A percentile compares a stretch with the other conserved stretches of the same genome.
Conservation (phyloP, 2,797 vertebrate genomes). For the Ispidina picta region DNA sequence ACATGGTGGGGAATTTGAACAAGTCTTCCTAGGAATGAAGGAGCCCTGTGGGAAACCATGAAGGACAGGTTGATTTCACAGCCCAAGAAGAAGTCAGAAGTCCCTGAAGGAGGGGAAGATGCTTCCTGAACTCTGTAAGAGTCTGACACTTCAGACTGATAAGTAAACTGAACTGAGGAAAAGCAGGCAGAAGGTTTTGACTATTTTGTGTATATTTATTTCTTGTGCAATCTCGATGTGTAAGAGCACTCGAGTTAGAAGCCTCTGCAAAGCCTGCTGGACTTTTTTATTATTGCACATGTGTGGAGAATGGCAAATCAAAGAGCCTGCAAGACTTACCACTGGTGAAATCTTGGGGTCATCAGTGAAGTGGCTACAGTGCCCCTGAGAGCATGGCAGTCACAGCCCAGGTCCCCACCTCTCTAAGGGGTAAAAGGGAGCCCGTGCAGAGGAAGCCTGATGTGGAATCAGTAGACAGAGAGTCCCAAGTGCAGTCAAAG, state of each 20-base stretch:
- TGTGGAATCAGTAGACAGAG: not conserved
- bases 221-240: not conserved
- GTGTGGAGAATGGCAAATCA: not conserved
- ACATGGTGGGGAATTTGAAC: rapidly evolving
- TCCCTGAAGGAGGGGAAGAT: not conserved
- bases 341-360: not conserved
- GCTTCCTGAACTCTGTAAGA: not conserved
- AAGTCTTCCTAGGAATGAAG: not conserved
- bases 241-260: not conserved
- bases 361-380: not conserved
- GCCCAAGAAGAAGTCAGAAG: not conserved
- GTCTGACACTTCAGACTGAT: not conserved
- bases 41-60: not conserved
- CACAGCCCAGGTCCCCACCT: not conserved
- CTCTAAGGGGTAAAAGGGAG: not conserved
- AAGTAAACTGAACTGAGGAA: not conserved
- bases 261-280: not conserved
- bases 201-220: not conserved
- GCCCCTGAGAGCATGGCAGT: not conserved
- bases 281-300: not conserved
- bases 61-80: not conserved
- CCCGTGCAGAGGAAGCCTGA: not conserved
- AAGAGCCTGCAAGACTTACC: not conserved
- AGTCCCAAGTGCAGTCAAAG: not conserved
- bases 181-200: not conserved